Evolutionary conservation across 1,140 invertebrate genomes (phyloP).

Genomic region (Palaemon carinicauda): DNA sequence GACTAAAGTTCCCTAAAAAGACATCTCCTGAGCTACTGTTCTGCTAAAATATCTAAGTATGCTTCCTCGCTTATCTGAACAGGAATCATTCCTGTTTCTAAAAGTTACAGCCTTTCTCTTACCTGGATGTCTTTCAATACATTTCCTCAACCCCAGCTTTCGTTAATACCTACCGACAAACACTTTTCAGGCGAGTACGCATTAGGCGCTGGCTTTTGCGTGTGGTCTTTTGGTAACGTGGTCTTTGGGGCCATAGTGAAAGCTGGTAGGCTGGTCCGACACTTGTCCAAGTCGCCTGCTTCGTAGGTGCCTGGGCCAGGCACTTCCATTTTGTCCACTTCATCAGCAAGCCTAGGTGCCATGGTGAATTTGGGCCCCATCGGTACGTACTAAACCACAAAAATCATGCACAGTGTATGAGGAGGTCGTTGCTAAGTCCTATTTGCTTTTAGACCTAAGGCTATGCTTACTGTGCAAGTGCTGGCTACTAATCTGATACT

Average conservation of each 20-base stretch:
- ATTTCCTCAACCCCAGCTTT: neutral
- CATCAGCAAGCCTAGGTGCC: constrained; percentile 15
- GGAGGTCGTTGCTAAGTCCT: too few species aligned
- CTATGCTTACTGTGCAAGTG: too few species aligned
- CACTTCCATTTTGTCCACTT: constrained; percentile 48
- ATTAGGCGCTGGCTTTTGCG: constrained; percentile 52
- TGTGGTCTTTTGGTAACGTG: constrained; percentile 38
- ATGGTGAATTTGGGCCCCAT: constrained; percentile 45
- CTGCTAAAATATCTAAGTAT: too few species aligned
- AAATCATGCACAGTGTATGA: neutral
- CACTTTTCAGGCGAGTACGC: constrained; percentile 54
- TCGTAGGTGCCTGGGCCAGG: constrained; percentile 57
- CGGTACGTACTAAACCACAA: constrained; percentile 26
- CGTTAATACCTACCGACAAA: constrained; percentile 23
- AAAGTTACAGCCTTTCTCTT: neutral
- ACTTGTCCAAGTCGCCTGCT: constrained; percentile 44
- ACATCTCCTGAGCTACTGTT: too few species aligned
- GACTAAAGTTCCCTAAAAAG: too few species aligned
- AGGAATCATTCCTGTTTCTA: neutral
- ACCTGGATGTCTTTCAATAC: neutral
- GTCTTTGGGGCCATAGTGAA: constrained; percentile 53
- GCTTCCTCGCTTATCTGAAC: too few species aligned
- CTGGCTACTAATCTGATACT: too few species aligned
- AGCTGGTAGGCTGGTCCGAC: constrained; percentile 43
- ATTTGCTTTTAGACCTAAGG: too few species aligned